phyloP scores from a whole-genome alignment of 2,797 vertebrate genomes.

The Sebastes matsubarae region DNA sequence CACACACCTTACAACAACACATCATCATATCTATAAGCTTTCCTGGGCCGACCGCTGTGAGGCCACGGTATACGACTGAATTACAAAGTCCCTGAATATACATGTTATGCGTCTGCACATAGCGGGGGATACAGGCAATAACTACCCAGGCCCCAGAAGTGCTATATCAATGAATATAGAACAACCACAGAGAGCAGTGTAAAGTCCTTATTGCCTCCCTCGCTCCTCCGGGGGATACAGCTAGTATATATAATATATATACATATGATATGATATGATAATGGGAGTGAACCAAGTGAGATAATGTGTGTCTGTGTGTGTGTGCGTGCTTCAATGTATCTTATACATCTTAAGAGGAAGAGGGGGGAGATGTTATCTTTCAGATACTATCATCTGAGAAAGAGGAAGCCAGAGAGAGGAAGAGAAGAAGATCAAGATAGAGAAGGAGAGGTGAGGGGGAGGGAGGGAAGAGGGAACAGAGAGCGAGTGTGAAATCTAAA shows the following conservation, averaged over 20 bases:
- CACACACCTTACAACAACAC: constrained; percentile 30
- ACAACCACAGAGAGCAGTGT: constrained; percentile 46
- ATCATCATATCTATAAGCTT: constrained; percentile 7
- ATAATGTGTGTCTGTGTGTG: constrained; percentile 40
- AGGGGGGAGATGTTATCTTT: constrained; percentile 36
- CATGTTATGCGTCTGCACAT: constrained; percentile 50
- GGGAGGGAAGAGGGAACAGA: constrained; percentile 3
- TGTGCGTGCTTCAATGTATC: constrained; percentile 33
- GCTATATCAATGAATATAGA: constrained; percentile 73
- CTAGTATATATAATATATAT: constrained; percentile 36
- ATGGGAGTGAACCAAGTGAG: constrained; percentile 60
- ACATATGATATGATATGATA: constrained; percentile 62
- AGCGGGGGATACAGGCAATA: constrained; percentile 40
- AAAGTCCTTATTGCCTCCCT: constrained; percentile 49
- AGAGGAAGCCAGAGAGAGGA: neutral
- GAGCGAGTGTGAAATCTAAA: constrained; percentile 32
- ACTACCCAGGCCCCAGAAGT: constrained; percentile 52
- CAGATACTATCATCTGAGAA: constrained; percentile 51
- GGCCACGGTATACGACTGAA: constrained; percentile 16
- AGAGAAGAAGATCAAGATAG: constrained; percentile 2
- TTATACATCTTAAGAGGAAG: constrained; percentile 33
- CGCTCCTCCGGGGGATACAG: constrained; percentile 44
- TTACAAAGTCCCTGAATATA: constrained; percentile 58
- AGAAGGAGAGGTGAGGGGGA: neutral
- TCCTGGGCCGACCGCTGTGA: constrained; percentile 9